A percentile compares a stretch with the other conserved stretches of the same genome.
phyloP scores from a whole-genome alignment of 2,797 vertebrate species.

The Fratercula arctica region DNA sequence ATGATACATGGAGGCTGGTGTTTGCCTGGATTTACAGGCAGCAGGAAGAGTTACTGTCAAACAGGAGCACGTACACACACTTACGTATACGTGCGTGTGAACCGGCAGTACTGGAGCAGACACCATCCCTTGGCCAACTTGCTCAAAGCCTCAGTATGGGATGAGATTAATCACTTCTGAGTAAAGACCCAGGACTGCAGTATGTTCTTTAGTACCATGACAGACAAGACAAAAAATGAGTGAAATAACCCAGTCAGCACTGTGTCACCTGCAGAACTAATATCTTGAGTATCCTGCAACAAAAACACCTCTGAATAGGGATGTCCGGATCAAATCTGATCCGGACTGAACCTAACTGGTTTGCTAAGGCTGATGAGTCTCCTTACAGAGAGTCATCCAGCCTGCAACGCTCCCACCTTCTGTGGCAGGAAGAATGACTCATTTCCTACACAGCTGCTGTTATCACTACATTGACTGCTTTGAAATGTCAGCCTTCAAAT shows the following conservation, averaged over 20 bases:
- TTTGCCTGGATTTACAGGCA: not conserved
- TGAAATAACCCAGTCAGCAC: not conserved
- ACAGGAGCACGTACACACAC: not conserved
- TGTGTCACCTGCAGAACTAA: not conserved
- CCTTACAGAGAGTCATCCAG: not conserved
- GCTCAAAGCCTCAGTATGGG: not conserved
- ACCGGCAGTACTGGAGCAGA: not conserved
- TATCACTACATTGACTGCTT: conserved; percentile 31
- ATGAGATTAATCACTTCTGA: not conserved
- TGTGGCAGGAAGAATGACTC: conserved; percentile 44
- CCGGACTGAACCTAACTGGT: not conserved
- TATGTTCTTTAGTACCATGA: not conserved
- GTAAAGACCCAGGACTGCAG: not conserved
- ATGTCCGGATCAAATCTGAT: not conserved
- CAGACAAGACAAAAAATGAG: not conserved
- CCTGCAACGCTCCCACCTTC: not conserved
- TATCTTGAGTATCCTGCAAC: not conserved
- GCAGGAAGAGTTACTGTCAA: not conserved
- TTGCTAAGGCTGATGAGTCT: not conserved
- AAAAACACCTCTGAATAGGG: not conserved
- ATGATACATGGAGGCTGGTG: not conserved
- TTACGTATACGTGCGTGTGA: fast-evolving
- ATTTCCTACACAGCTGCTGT: conserved; percentile 55
- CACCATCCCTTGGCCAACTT: not conserved
- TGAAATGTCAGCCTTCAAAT: conserved; percentile 45